A percentile compares a stretch with the other conserved stretches of the same genome.
These are phyloP conservation scores for cattle (Bos taurus) DNA, from an alignment of 2,113 vertebrate genomes.

Conservation along the genomic window ARS-UCD2.0 NC_037348.1:54517001-54517500, in stretches of 20 bases:
- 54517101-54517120: not conserved
- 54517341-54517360: not conserved
- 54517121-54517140: not conserved
- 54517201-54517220: not conserved
- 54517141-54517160: not conserved
- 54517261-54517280: not conserved
- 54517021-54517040: not conserved
- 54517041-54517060: not conserved
- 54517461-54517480: not conserved
- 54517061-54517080: not conserved
- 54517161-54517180: not conserved
- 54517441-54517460: not conserved
- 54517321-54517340: not conserved
- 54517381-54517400: not conserved
- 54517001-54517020: not conserved
- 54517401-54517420: not conserved
- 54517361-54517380: not conserved
- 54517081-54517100: not conserved
- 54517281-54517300: not conserved
- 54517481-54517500: not conserved
- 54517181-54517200: not conserved
- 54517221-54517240: not conserved
- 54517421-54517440: not conserved
- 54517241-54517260: not conserved
- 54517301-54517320: not conserved